Evolutionary conservation across 2,888 invertebrate genomes (phyloP).

Genomic region (Mesochorus sp.): DNA sequence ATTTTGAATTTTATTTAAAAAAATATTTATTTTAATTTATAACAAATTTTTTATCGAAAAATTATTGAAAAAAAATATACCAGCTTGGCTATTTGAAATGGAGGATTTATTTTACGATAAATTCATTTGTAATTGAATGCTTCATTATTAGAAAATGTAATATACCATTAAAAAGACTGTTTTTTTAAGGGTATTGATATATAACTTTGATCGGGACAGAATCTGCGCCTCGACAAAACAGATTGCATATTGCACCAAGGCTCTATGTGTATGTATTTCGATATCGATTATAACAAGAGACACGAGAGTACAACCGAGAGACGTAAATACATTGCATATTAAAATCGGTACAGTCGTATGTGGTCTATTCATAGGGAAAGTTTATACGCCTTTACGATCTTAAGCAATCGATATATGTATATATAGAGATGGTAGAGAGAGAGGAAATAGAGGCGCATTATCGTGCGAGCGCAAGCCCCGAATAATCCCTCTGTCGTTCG

Average conservation of each 20-base stretch:
- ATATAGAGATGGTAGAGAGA: constrained; percentile 24
- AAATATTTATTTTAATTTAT: no score
- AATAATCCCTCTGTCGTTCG: constrained; percentile 64
- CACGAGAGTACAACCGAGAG: constrained; percentile 23
- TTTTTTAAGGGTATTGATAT: not conserved
- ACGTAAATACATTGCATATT: not conserved
- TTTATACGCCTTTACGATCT: no score
- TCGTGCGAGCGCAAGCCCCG: constrained; percentile 59
- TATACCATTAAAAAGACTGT: no score
- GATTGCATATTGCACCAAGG: constrained; percentile 25
- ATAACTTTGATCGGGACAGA: not conserved
- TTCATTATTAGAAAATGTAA: no score
- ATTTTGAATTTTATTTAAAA: no score
- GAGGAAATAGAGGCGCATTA: constrained; percentile 59
- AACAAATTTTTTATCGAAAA: no score
- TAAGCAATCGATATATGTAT: constrained; percentile 8
- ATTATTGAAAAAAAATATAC: no score
- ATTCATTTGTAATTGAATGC: no score
- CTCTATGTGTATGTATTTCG: constrained; percentile 31
- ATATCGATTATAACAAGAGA: constrained; percentile 50
- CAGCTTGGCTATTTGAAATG: no score
- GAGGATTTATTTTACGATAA: no score
- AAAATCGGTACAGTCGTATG: not conserved
- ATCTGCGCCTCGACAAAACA: constrained; percentile 4
- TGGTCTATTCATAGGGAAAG: not conserved